These are phyloP conservation scores for Paracanthobrama guichenoti DNA, from an alignment of 2,113 vertebrate genomes.

Conservation along the genomic window DNA sequence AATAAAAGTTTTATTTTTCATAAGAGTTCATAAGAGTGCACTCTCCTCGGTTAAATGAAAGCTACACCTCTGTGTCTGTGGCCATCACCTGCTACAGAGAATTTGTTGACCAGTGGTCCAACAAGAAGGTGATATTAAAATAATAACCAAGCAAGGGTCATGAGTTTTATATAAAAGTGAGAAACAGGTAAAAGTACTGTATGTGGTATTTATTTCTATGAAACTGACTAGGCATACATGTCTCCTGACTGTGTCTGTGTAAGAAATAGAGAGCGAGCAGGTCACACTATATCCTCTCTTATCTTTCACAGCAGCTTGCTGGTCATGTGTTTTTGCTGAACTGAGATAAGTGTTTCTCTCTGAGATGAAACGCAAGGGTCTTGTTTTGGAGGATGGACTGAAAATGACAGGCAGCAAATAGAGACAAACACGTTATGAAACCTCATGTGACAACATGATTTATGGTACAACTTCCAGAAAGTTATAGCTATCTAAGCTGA, in stretches of 20 bases:
- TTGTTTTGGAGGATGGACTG: constrained; percentile 23
- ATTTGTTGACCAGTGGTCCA: not conserved
- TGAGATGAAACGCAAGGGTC: constrained; percentile 18
- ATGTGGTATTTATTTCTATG: not conserved
- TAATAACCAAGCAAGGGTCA: not conserved
- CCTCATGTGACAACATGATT: not conserved
- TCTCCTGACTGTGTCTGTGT: constrained; percentile 27
- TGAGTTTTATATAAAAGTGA: not conserved
- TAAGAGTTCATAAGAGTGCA: not conserved
- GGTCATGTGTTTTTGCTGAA: constrained; percentile 38
- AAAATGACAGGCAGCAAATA: constrained; percentile 11
- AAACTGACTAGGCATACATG: not conserved
- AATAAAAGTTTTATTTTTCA: not conserved
- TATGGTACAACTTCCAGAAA: constrained; percentile 29
- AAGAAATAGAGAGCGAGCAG: not conserved
- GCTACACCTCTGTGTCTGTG: not conserved
- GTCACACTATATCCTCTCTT: constrained; percentile 37
- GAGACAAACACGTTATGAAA: not conserved
- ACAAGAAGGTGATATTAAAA: not conserved
- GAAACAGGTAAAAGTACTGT: not conserved
- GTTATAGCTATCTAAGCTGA: not conserved
- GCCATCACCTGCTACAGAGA: not conserved
- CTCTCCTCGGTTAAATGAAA: not conserved
- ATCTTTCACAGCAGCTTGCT: constrained; percentile 52
- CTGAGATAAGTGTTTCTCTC: constrained; percentile 56